Percentiles rank a stretch among this genome's conserved stretches.
Conservation (phyloP, 2,113 vertebrate genomes). For the Calidris pugnax region DNA sequence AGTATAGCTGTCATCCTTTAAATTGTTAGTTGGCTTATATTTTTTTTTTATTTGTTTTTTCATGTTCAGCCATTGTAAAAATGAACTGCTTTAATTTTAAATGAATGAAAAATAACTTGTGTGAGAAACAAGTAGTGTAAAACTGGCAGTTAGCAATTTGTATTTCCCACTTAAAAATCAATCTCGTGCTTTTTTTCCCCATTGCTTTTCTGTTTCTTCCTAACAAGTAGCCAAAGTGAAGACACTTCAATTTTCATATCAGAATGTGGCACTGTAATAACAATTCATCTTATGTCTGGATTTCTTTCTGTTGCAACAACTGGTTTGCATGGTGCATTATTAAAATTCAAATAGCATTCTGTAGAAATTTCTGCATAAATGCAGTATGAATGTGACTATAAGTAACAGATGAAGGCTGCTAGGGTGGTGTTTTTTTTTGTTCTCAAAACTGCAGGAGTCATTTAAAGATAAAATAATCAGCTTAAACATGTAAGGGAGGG, state of each 20-base stretch:
- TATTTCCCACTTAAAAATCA: not conserved
- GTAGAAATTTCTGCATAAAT: conserved; percentile 24
- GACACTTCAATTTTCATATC: not conserved
- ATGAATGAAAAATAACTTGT: not conserved
- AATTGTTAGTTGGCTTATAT: not conserved
- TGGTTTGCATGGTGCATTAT: not conserved
- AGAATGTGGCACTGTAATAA: not conserved
- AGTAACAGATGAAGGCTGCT: not conserved
- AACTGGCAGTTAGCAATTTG: not conserved
- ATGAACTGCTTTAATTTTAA: not conserved
- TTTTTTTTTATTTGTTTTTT: not conserved
- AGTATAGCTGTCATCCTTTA: not conserved
- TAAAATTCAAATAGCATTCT: conserved; percentile 4
- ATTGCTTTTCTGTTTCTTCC: not conserved
- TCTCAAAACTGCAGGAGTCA: not conserved
- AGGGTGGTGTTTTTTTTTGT: not conserved
- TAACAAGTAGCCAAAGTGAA: not conserved
- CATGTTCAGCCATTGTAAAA: not conserved
- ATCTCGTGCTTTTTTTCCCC: not conserved
- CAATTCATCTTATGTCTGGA: not conserved
- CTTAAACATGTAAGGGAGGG: not conserved
- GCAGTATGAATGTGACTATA: not conserved
- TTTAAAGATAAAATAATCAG: conserved; percentile 32
- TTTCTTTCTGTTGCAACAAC: not conserved
- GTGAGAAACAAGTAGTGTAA: not conserved